Percentiles rank a stretch among this genome's conserved stretches.
phyloP scores from a whole-genome alignment of 2,797 vertebrate genomes.

The Argya squamiceps region DNA sequence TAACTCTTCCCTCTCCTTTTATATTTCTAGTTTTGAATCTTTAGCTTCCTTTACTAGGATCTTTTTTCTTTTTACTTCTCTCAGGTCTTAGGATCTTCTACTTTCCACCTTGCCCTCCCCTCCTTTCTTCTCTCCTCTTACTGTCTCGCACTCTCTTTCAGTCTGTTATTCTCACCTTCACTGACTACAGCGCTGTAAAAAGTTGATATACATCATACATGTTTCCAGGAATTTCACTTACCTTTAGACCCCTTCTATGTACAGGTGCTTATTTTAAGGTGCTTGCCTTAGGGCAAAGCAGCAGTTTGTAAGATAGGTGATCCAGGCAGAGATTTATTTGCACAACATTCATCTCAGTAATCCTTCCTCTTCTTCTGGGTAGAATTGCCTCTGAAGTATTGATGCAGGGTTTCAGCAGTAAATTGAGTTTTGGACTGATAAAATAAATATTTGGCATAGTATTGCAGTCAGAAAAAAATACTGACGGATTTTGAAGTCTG shows the following conservation, averaged over 20 bases:
- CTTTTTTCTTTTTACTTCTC: background rate
- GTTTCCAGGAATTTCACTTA: background rate
- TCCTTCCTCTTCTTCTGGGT: background rate
- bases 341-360: background rate
- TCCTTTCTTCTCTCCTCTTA: background rate
- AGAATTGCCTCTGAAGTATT: constrained; percentile 20
- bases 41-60: background rate
- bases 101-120: background rate
- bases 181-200: background rate
- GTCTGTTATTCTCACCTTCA: background rate
- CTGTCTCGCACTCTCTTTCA: background rate
- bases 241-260: background rate
- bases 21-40: background rate
- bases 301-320: background rate
- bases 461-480: background rate
- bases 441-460: constrained; percentile 37
- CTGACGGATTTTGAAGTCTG: background rate
- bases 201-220: background rate
- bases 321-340: constrained; percentile 27
- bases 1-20: background rate
- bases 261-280: background rate
- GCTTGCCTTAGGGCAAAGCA: background rate
- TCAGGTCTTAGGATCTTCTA: background rate
- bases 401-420: constrained; percentile 4
- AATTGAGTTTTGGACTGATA: constrained; percentile 35